Evolutionary conservation across 2,113 vertebrate species (phyloP).

Genomic region (Salvelinus fontinalis): DNA sequence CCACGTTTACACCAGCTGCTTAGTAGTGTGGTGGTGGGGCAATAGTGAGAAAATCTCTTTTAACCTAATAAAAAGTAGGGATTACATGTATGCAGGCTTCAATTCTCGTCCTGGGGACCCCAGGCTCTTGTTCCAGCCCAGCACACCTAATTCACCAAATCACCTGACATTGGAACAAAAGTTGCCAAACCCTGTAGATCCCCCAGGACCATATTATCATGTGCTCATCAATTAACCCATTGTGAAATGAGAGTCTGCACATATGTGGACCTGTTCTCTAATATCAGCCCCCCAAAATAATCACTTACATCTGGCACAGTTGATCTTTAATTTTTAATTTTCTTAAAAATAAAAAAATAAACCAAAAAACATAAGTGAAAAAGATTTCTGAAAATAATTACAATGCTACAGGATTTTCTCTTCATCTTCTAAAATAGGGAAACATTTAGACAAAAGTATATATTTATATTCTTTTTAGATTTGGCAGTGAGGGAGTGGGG

Average conservation of each 20-base stretch:
- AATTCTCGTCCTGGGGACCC: too few species aligned
- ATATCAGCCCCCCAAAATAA: not conserved
- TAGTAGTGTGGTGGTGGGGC: too few species aligned
- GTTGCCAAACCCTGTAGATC: too few species aligned
- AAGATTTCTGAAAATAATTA: constrained; percentile 77
- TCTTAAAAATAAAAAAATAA: constrained; percentile 71
- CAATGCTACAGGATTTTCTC: constrained; percentile 74
- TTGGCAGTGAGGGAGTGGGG: constrained; percentile 36
- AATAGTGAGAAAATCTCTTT: too few species aligned
- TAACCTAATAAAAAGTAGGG: too few species aligned
- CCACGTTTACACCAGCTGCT: too few species aligned
- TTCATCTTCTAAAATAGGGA: constrained; percentile 66
- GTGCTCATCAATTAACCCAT: not conserved
- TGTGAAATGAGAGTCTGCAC: too few species aligned
- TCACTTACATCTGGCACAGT: not conserved
- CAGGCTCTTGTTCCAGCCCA: too few species aligned
- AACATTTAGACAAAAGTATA: constrained; percentile 79
- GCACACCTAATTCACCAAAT: too few species aligned
- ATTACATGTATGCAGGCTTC: too few species aligned
- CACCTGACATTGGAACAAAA: too few species aligned
- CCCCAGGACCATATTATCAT: not conserved
- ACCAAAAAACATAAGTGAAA: constrained; percentile 48
- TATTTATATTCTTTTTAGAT: constrained; percentile 58
- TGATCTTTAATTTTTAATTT: constrained; percentile 73
- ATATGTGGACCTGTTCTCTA: too few species aligned